phyloP scores from a whole-genome alignment of 1,140 invertebrate genomes.

The Melitaea cinxia region DNA sequence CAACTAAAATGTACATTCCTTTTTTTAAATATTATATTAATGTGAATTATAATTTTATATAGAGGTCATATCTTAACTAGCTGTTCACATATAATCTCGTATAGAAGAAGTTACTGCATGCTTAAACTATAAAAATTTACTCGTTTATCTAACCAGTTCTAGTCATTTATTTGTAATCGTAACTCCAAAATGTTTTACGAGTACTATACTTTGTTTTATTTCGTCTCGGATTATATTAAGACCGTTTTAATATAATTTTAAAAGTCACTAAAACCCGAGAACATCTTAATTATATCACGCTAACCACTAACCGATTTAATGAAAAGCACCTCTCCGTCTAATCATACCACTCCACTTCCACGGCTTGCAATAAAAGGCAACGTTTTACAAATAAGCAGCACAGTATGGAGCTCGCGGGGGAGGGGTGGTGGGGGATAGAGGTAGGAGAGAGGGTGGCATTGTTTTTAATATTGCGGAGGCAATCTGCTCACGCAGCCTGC shows the following conservation, averaged over 20 bases:
- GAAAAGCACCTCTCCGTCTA: conserved; percentile 32
- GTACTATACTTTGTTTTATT: too few species aligned
- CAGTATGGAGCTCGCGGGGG: conserved; percentile 2
- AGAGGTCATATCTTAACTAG: too few species aligned
- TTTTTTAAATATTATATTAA: too few species aligned
- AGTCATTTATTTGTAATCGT: too few species aligned
- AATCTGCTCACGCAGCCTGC: conserved; percentile 41
- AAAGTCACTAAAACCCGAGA: background rate
- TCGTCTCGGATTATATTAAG: background rate
- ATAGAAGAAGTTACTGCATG: too few species aligned
- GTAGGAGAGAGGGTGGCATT: conserved; percentile 24
- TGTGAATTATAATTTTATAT: too few species aligned
- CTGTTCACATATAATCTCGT: too few species aligned
- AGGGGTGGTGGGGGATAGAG: background rate
- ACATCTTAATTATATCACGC: conserved; percentile 5
- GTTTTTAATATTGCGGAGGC: conserved; percentile 54
- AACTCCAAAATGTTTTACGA: too few species aligned
- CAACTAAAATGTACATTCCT: too few species aligned
- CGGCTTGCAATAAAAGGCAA: conserved; percentile 38
- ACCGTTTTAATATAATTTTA: background rate
- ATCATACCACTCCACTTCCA: conserved; percentile 33
- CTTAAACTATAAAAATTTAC: too few species aligned
- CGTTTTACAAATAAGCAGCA: conserved; percentile 41
- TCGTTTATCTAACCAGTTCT: too few species aligned
- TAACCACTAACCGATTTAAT: conserved; percentile 35